A percentile compares a stretch with the other conserved stretches of the same genome.
phyloP scores from a whole-genome alignment of 2,888 invertebrate species.

The Xestoiulus laeticollis region DNA sequence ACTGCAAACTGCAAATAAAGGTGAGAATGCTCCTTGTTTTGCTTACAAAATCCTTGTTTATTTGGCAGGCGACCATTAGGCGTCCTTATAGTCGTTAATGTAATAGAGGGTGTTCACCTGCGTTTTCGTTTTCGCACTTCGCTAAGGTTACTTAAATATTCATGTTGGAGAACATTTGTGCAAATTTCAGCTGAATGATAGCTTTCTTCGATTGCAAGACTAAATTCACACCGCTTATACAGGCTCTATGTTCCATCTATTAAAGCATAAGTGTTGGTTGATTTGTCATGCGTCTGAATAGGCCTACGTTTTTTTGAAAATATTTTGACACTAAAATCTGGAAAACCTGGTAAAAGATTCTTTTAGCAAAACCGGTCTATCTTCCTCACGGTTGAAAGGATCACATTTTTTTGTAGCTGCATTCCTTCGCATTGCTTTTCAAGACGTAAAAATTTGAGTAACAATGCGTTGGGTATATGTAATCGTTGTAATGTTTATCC shows the following conservation, averaged over 20 bases:
- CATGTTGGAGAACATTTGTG: background rate
- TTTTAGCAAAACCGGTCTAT: slow-evolving; percentile 8
- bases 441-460: background rate
- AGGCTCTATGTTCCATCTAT: background rate
- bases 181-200: background rate
- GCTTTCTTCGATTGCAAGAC: background rate
- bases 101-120: slow-evolving; percentile 27
- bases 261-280: background rate
- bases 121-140: background rate
- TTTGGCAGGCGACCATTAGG: slow-evolving; percentile 4
- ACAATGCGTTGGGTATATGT: background rate
- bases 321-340: background rate
- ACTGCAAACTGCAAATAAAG: background rate
- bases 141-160: background rate
- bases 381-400: background rate
- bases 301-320: slow-evolving; percentile 21
- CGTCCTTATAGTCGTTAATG: slow-evolving; percentile 29
- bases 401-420: background rate
- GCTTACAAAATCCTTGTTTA: background rate
- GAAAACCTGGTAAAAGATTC: slow-evolving; percentile 14
- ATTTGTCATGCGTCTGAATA: background rate
- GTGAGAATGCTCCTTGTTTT: background rate
- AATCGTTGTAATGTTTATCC: background rate
- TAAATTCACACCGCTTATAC: background rate
- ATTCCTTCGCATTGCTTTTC: background rate